phyloP scores from a whole-genome alignment of 2,797 vertebrate genomes.

The Malacoraja senta region DNA sequence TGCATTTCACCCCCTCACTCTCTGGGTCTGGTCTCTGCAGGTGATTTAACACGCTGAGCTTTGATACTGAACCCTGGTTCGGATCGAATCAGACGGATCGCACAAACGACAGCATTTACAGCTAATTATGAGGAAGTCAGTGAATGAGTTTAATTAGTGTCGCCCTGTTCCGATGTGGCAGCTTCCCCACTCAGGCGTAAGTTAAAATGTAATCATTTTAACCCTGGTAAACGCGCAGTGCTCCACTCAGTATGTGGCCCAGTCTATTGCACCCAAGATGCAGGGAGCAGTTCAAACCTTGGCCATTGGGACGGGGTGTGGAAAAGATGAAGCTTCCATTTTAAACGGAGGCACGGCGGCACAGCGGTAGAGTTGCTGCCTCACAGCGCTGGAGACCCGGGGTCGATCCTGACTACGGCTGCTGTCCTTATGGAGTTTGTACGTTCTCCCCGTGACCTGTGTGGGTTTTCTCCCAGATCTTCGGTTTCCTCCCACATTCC shows the following conservation, averaged over 20 bases:
- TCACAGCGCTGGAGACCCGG: too few relatives aligned
- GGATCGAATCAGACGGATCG: neutral
- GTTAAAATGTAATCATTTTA: neutral
- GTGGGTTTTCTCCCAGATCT: too few relatives aligned
- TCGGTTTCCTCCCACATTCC: too few relatives aligned
- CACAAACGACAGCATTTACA: neutral
- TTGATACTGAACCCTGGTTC: neutral
- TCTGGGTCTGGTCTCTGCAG: neutral
- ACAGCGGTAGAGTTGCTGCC: too few relatives aligned
- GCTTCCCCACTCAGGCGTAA: neutral
- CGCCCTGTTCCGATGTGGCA: neutral
- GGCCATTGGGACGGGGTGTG: neutral
- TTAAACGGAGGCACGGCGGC: neutral
- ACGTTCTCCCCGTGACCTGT: too few relatives aligned
- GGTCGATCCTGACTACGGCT: too few relatives aligned
- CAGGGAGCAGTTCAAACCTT: neutral
- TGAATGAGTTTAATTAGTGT: conserved; percentile 3
- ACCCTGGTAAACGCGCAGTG: neutral
- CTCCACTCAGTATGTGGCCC: neutral
- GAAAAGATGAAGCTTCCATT: neutral
- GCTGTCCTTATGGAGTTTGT: too few relatives aligned
- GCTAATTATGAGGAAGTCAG: neutral
- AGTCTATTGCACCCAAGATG: neutral
- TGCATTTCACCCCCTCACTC: neutral
- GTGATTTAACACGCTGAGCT: neutral